Evolutionary conservation across 2,113 vertebrate species (phyloP), one percentile per base, ranked within the genome.

Genomic region (Gobius niger): DNA sequence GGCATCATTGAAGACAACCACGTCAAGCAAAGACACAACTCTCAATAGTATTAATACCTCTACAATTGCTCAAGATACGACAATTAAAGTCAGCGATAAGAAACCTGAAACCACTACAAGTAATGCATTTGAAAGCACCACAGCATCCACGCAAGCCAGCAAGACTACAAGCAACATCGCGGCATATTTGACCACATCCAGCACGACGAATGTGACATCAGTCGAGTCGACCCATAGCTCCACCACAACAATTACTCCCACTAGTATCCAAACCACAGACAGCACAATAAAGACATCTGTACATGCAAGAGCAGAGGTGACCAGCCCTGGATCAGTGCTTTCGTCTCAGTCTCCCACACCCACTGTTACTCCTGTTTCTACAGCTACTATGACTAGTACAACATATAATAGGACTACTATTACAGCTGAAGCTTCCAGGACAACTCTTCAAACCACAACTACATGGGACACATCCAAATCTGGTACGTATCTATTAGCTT

Each of bases 91-190:
- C 16, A 72, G 41, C 11, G 6, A 7, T 1, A 75, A 0, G 6
- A 11, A 47, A 51, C 57, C 60, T 44, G 53, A 59, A 59, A 68
- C 77, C 13, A 78, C 44, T 47, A 74, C 52, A 13, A 81, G 72
- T 24, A 34, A 34, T 14, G 1, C 11, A 63, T 9, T 14, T 15
- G 7, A 44, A 16, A 68, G 47, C 63, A 63, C 24, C 7, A 64
- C 71, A 47, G 46, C 46, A 34, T 11, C 65, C 0, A 7, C 49
- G 8, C 47, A 34, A 6, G 3, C 63, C 13, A 16, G 42, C 11
- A 56, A 40, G 41, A 52, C 73, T 50, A 3, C 52, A 3, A 46
- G 15, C 12, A 76, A 80, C 34, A 60, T 72, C 7, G 80, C 71
- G 6, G 15, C 12, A 63, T 53, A 77, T 70, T 14, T 47, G 46